phyloP scores from a whole-genome alignment of 2,113 vertebrate genomes.

The Siniperca knerii region DNA sequence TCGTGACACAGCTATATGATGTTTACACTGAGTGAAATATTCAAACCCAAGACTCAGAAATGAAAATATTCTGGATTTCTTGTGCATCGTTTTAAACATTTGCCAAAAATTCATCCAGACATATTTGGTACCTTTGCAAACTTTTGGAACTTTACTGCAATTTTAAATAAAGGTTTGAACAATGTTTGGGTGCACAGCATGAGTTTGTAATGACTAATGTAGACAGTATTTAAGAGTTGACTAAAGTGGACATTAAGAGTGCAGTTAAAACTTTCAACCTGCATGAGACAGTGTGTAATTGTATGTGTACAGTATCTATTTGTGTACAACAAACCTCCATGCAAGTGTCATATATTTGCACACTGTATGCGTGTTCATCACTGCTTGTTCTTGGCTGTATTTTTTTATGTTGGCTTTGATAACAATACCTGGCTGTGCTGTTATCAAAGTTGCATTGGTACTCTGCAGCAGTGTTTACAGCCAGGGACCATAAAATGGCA shows the following conservation, averaged over 20 bases:
- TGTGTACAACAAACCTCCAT: not conserved
- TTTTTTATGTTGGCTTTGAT: slow-evolving; percentile 31
- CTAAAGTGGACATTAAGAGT: not conserved
- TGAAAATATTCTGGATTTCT: not conserved
- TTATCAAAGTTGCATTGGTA: slow-evolving; percentile 24
- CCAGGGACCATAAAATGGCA: slow-evolving; percentile 38
- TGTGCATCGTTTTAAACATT: not conserved
- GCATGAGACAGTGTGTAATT: not conserved
- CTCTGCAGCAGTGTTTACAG: slow-evolving; percentile 36
- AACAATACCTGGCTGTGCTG: slow-evolving; percentile 20
- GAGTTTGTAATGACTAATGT: too few species aligned
- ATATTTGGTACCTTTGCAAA: not conserved
- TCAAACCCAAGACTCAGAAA: not conserved
- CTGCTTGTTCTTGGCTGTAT: not conserved
- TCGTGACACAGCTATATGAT: not conserved
- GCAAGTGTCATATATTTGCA: slow-evolving; percentile 4
- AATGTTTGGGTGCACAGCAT: not conserved
- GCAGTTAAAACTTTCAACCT: too few species aligned
- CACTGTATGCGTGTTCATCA: not conserved
- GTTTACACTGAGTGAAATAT: not conserved
- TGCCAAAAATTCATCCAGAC: too few species aligned
- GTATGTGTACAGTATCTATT: not conserved
- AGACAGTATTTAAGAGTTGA: not conserved
- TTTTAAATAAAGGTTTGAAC: not conserved
- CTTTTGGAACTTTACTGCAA: not conserved